A percentile compares a stretch with the other conserved stretches of the same genome.
These are phyloP conservation scores for Centropyge bicolor DNA, from an alignment of 2,797 vertebrate species.

Conservation along the genomic window DNA sequence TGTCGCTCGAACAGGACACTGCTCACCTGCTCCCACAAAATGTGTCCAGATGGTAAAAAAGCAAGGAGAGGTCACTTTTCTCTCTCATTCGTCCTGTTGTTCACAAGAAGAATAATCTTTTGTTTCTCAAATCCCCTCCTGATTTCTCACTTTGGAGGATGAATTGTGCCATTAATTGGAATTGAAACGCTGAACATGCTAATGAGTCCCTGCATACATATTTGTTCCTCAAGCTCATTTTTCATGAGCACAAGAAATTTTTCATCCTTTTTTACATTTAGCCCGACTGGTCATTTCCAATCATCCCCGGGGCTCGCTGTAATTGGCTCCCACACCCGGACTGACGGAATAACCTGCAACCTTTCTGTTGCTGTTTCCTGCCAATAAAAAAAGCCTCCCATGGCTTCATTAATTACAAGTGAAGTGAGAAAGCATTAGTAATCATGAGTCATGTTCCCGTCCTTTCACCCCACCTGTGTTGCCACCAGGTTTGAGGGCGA, in stretches of 20 bases:
- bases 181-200: conserved; percentile 61
- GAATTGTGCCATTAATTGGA: conserved; percentile 72
- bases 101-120: conserved; percentile 41
- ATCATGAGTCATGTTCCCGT: conserved; percentile 64
- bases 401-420: conserved; percentile 56
- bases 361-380: conserved; percentile 38
- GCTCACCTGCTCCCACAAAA: conserved; percentile 38
- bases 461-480: conserved; percentile 23
- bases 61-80: conserved; percentile 36
- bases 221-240: conserved; percentile 44
- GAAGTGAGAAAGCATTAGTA: conserved; percentile 50
- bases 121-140: conserved; percentile 37
- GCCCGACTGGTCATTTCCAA: conserved; percentile 61
- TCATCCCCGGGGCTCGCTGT: conserved; percentile 52
- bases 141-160: conserved; percentile 60
- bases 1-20: conserved; percentile 23
- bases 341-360: conserved; percentile 37
- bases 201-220: conserved; percentile 69
- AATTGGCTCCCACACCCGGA: conserved; percentile 54
- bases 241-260: conserved; percentile 30
- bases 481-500: conserved; percentile 18
- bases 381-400: conserved; percentile 35
- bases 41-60: conserved; percentile 43
- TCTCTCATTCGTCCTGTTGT: conserved; percentile 25
- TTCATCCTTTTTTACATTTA: conserved; percentile 47